Evolutionary conservation across 2,113 vertebrate genomes (phyloP).

Genomic region (Micromys minutus): DNA sequence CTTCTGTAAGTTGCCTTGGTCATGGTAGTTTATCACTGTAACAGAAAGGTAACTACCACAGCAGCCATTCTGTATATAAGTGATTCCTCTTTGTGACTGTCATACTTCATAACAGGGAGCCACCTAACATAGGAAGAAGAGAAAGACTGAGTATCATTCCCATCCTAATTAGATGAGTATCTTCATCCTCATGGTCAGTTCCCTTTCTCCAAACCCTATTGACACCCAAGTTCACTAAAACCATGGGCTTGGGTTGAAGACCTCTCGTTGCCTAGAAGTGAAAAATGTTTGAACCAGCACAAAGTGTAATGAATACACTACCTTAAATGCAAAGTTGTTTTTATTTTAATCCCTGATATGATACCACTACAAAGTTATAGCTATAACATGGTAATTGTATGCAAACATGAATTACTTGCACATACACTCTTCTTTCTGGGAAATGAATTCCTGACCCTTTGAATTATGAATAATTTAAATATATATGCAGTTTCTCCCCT

Average conservation of each 20-base stretch:
- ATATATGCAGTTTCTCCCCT: background rate
- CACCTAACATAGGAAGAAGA: background rate
- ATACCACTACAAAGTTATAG: background rate
- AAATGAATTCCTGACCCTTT: constrained; percentile 13
- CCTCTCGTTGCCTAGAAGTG: background rate
- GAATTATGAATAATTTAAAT: constrained; percentile 53
- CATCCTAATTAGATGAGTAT: background rate
- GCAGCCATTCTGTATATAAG: background rate
- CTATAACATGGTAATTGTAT: background rate
- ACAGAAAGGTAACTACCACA: too few species aligned
- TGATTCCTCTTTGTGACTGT: background rate
- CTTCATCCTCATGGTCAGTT: background rate
- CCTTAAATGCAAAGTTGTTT: background rate
- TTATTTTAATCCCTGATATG: constrained; percentile 20
- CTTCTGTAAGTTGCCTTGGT: background rate
- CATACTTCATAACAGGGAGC: background rate
- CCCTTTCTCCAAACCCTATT: background rate
- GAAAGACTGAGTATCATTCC: background rate
- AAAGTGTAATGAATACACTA: background rate
- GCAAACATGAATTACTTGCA: constrained; percentile 17
- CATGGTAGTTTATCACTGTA: background rate
- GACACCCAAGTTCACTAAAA: background rate
- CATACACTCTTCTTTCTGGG: constrained; percentile 10
- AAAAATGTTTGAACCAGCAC: background rate
- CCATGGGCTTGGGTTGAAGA: background rate